Percentiles rank a stretch among this genome's conserved stretches.
These are phyloP conservation scores for Stegodyphus mimosarum DNA, from an alignment of 1,140 invertebrate genomes.

Conservation along the genomic window DNA sequence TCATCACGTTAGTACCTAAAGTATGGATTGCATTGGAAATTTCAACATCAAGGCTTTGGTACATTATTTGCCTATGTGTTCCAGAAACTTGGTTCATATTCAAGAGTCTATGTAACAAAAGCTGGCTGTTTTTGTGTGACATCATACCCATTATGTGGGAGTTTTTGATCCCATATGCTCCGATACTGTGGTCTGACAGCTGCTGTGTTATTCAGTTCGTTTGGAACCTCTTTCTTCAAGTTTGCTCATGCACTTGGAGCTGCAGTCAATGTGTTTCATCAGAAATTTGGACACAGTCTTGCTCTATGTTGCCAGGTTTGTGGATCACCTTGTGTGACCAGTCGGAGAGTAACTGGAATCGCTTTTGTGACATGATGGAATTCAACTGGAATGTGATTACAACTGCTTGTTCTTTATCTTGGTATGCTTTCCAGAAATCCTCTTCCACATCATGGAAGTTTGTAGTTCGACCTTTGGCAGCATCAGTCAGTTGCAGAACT, in stretches of 20 bases:
- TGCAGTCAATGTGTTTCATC: constrained; percentile 15
- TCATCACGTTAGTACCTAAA: not conserved
- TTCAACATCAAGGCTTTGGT: not conserved
- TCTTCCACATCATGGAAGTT: constrained; percentile 26
- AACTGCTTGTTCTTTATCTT: constrained; percentile 9
- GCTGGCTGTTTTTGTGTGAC: constrained; percentile 3
- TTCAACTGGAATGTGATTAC: constrained; percentile 5
- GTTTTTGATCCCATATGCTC: not conserved
- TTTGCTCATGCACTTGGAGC: not conserved
- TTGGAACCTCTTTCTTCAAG: not conserved
- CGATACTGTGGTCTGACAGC: not conserved
- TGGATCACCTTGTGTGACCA: constrained; percentile 9
- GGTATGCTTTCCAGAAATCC: constrained; percentile 12
- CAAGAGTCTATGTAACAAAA: not conserved
- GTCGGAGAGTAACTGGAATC: constrained; percentile 21
- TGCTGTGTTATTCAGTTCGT: not conserved
- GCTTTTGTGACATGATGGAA: constrained; percentile 11
- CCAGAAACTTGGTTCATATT: not conserved
- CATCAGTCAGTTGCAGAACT: constrained; percentile 6
- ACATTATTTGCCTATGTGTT: not conserved
- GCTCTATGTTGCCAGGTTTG: constrained; percentile 1
- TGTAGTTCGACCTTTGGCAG: constrained; percentile 15
- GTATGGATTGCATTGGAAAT: not conserved
- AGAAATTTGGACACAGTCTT: not conserved
- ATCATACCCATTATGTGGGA: not conserved